Evolutionary conservation across 1,140 invertebrate genomes (phyloP).

Genomic region (Camponotus pennsylvanicus): DNA sequence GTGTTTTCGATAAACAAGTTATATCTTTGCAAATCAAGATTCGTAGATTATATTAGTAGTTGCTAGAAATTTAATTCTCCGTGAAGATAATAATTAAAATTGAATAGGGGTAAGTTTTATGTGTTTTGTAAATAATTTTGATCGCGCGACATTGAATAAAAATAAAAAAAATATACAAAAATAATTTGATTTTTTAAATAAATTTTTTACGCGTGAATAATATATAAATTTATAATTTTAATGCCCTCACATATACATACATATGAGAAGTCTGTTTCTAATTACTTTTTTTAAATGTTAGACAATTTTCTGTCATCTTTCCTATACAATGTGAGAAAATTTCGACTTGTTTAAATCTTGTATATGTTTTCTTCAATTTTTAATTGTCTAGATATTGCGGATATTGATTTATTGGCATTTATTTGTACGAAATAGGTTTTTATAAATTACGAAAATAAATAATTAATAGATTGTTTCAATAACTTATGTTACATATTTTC

Average conservation of each 20-base stretch:
- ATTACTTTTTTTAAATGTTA: too few species aligned
- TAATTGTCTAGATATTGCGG: not conserved
- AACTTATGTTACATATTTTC: conserved; percentile 9
- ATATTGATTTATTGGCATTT: not conserved
- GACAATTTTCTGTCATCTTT: not conserved
- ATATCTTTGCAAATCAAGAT: not conserved
- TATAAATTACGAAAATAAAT: not conserved
- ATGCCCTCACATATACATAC: too few species aligned
- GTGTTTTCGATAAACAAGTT: not conserved
- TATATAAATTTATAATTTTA: too few species aligned
- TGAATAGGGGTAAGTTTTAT: not conserved
- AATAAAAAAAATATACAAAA: not conserved
- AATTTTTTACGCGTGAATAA: too few species aligned
- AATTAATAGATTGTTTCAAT: not conserved
- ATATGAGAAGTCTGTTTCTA: too few species aligned
- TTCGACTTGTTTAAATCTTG: not conserved
- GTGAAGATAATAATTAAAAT: not conserved
- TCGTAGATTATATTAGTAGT: not conserved
- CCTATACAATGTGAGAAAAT: not conserved
- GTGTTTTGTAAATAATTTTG: not conserved
- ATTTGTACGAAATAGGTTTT: not conserved
- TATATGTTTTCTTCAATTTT: not conserved
- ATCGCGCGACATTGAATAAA: not conserved
- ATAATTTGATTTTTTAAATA: too few species aligned
- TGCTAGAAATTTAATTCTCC: not conserved